Evolutionary conservation across 2,888 invertebrate genomes (phyloP), one percentile per base, ranked within the genome.

Genomic region (Trachelus troglodyta): DNA sequence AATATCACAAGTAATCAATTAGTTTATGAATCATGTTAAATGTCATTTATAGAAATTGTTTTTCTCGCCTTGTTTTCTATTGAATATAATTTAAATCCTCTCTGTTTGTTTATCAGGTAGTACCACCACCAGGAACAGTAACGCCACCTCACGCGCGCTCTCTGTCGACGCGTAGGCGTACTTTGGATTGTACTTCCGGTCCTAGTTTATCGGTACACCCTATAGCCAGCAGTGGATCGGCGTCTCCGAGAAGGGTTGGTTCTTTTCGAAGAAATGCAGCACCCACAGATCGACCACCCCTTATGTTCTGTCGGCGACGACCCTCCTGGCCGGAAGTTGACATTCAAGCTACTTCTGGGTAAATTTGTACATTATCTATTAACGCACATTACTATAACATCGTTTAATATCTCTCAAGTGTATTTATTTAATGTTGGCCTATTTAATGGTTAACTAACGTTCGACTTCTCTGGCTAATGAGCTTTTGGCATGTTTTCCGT

Each of bases 261-360:
- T 93, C 93, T 31, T 93, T 94, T 87, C 87, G 93, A 69, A 92
- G 92, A 80, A 90, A 92, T 73, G 87, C 90, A 30, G 90, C 92
- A 30, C 94, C 94, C 12, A 93, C 94, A 15, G 94, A 95, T 86
- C 94, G 95, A 77, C 95, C 95, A 12, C 94, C 95, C 56, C 93
- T 95, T 91, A 95, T 94, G 75, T 97, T 96, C 90, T 96, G 96
- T 91, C 95, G 95, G 83, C 93, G 97, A 76, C 93, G 96, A 74
- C 93, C 95, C 68, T 96, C 96, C 68, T 97, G 97, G 97, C 97
- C 96, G 12, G 97, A 97, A 92, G 95, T 97, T 79, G 96, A 97
- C 91, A 96, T 95, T 87, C 95, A 96, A 82, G 95, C 96, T 74
- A 95, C 95, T 84, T 96, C 96, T 11, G 96, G 97, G 97, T 96